These are phyloP conservation scores for Triplophysa siluroides DNA, from an alignment of 2,113 vertebrate species.

Conservation along the genomic window DNA sequence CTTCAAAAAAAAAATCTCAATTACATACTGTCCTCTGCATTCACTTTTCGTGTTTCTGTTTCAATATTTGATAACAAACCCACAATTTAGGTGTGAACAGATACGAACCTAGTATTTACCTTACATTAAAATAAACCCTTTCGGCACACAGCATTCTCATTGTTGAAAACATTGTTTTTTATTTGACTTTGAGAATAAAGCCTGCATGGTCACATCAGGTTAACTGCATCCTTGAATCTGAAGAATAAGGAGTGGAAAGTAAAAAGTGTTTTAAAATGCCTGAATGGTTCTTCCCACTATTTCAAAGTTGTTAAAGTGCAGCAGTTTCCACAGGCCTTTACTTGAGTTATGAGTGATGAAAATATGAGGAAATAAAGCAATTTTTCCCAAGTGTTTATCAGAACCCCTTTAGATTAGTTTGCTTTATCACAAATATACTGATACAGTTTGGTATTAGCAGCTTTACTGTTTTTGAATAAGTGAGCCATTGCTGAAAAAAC, in stretches of 20 bases:
- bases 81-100: too few relatives aligned
- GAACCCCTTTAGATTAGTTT: constrained; percentile 2
- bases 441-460: constrained; percentile 34
- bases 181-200: background rate
- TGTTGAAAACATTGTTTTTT: background rate
- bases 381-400: background rate
- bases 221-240: constrained; percentile 9
- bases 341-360: background rate
- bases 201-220: background rate
- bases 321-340: background rate
- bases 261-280: constrained; percentile 14
- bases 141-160: background rate
- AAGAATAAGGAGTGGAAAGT: constrained; percentile 47
- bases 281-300: constrained; percentile 1
- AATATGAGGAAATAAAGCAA: background rate
- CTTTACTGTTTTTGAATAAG: constrained; percentile 45
- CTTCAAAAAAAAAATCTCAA: too few relatives aligned
- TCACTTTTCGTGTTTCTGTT: too few relatives aligned
- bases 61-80: too few relatives aligned
- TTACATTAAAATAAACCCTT: background rate
- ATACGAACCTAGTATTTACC: too few relatives aligned
- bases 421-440: background rate
- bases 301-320: background rate
- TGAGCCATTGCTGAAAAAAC: constrained; percentile 33
- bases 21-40: too few relatives aligned